Percentiles rank a stretch among this genome's conserved stretches.
phyloP scores from a whole-genome alignment of 2,113 vertebrate species.

The Corynorhinus townsendii region DNA sequence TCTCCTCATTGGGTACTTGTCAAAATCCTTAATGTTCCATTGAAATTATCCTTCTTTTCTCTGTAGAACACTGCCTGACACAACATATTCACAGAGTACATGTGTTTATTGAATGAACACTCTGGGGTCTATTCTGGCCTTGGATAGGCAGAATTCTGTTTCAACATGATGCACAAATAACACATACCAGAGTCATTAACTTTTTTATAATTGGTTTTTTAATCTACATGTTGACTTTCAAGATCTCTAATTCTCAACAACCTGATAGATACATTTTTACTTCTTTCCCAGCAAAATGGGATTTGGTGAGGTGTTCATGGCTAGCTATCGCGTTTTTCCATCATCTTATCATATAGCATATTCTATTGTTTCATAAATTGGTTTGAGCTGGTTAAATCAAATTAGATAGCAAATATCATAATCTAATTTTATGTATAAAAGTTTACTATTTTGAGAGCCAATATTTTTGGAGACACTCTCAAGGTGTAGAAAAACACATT shows the following conservation, averaged over 20 bases:
- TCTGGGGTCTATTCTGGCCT: not conserved
- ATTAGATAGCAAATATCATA: not conserved
- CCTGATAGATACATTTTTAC: not conserved
- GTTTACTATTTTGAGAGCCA: not conserved
- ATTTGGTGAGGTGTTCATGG: no score
- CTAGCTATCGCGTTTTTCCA: not conserved
- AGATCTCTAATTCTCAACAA: not conserved
- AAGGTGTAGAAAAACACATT: not conserved
- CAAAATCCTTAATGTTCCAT: not conserved
- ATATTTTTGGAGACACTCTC: not conserved
- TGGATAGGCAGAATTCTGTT: not conserved
- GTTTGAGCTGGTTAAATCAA: not conserved
- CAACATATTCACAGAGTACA: not conserved
- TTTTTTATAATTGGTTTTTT: not conserved
- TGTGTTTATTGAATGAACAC: not conserved
- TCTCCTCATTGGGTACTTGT: not conserved
- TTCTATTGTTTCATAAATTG: not conserved
- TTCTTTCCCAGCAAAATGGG: not conserved
- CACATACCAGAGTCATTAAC: not conserved
- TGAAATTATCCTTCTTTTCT: not conserved
- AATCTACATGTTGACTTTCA: not conserved
- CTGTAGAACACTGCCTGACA: not conserved
- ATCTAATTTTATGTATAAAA: not conserved
- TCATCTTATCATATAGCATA: not conserved
- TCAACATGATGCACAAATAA: not conserved